Evolutionary conservation across 2,113 vertebrate species (phyloP).

Genomic region (Hiodon alosoides): DNA sequence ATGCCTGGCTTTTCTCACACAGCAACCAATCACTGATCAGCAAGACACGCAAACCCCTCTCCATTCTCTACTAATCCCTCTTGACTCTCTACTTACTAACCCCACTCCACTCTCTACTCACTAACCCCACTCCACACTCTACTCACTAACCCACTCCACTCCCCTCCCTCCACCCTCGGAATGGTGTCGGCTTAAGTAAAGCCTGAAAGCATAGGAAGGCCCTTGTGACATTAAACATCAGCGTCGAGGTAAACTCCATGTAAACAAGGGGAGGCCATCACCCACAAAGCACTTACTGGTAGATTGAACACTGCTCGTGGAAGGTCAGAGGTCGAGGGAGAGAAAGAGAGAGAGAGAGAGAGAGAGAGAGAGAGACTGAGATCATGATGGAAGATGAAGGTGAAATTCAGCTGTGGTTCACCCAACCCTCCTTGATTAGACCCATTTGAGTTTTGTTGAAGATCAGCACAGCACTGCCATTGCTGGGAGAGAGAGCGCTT

Average conservation of each 20-base stretch:
- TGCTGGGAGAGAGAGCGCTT: too few relatives aligned
- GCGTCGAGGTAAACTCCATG: conserved; percentile 48
- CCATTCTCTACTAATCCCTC: too few relatives aligned
- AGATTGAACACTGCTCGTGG: conserved; percentile 55
- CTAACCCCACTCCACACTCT: background rate
- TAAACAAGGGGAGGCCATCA: conserved; percentile 56
- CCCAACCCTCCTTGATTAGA: background rate
- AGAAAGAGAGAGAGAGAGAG: conserved; percentile 36
- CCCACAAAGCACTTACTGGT: conserved; percentile 44
- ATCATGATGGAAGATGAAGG: background rate
- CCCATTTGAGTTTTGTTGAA: background rate
- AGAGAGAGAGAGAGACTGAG: conserved; percentile 21
- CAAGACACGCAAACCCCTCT: background rate
- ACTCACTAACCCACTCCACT: conserved; percentile 2
- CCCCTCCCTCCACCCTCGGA: background rate
- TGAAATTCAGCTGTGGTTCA: background rate
- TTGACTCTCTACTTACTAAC: conserved; percentile 6
- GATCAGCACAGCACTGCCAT: background rate
- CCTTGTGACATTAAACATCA: conserved; percentile 62
- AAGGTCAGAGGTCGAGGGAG: conserved; percentile 38
- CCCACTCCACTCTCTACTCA: background rate
- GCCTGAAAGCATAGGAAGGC: conserved; percentile 38
- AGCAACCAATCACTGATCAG: conserved; percentile 37
- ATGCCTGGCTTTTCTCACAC: conserved; percentile 45
- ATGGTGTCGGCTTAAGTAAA: conserved; percentile 43